Evolutionary conservation across 2,797 vertebrate species (phyloP).

Genomic region (Cetoscarus ocellatus): DNA sequence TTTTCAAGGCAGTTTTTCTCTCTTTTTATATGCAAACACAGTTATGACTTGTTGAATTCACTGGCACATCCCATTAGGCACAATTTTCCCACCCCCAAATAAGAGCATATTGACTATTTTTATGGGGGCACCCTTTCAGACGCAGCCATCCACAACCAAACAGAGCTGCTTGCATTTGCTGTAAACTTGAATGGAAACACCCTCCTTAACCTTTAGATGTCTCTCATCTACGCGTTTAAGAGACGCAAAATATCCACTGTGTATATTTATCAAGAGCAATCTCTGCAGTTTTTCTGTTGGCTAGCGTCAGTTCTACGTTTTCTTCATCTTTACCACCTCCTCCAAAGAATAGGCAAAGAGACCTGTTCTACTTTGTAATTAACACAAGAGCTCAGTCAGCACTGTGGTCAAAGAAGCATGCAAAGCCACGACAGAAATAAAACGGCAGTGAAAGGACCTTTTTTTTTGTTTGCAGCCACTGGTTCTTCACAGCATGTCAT

Average conservation of each 20-base stretch:
- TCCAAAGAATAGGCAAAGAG: conserved; percentile 63
- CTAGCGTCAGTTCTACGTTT: conserved; percentile 65
- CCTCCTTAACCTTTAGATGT: conserved; percentile 39
- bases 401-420: conserved; percentile 71
- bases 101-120: too few species aligned
- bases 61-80: too few species aligned
- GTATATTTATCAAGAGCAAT: conserved; percentile 61
- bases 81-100: too few species aligned
- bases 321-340: conserved; percentile 65
- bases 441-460: conserved; percentile 57
- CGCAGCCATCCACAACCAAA: too few species aligned
- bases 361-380: conserved; percentile 79
- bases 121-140: too few species aligned
- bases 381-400: conserved; percentile 82
- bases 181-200: conserved; percentile 35
- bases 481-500: conserved; percentile 65
- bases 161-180: neutral
- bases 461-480: conserved; percentile 29
- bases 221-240: conserved; percentile 48
- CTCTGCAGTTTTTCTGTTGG: conserved; percentile 63
- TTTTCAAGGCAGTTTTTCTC: too few species aligned
- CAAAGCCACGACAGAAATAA: conserved; percentile 79
- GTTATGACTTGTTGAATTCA: too few species aligned
- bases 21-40: too few species aligned
- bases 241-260: conserved; percentile 19